Evolutionary conservation across 2,888 invertebrate species (phyloP).

Genomic region (Cryptosula pallasiana): DNA sequence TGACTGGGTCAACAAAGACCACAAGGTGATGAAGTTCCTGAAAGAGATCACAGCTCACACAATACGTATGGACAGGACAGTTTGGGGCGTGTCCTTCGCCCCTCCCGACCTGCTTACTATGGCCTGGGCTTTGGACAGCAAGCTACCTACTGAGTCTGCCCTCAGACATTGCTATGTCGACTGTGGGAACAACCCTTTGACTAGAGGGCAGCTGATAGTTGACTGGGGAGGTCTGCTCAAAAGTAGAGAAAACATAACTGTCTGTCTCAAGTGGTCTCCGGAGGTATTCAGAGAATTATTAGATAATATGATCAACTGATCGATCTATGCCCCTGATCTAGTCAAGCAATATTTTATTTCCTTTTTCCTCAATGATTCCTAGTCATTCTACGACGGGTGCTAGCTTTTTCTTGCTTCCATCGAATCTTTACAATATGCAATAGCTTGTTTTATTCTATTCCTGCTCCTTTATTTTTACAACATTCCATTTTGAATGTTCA

Average conservation of each 20-base stretch:
- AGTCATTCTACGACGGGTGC: too few relatives aligned
- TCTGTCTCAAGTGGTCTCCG: neutral
- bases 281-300: neutral
- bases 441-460: too few relatives aligned
- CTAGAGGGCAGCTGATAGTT: slow-evolving; percentile 3
- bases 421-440: too few relatives aligned
- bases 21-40: neutral
- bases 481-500: too few relatives aligned
- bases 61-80: neutral
- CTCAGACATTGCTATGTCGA: neutral
- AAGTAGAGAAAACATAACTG: neutral
- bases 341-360: too few relatives aligned
- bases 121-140: neutral
- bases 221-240: slow-evolving; percentile 1
- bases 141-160: neutral
- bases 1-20: neutral
- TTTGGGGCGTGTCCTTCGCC: neutral
- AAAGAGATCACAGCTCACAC: neutral
- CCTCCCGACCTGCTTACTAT: neutral
- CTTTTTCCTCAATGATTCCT: too few relatives aligned
- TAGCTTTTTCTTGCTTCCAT: too few relatives aligned
- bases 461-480: too few relatives aligned
- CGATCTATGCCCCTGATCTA: neutral
- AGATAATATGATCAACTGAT: neutral
- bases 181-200: neutral